Evolutionary conservation across 2,888 invertebrate species (phyloP).

Genomic region (Dolomedes plantarius): DNA sequence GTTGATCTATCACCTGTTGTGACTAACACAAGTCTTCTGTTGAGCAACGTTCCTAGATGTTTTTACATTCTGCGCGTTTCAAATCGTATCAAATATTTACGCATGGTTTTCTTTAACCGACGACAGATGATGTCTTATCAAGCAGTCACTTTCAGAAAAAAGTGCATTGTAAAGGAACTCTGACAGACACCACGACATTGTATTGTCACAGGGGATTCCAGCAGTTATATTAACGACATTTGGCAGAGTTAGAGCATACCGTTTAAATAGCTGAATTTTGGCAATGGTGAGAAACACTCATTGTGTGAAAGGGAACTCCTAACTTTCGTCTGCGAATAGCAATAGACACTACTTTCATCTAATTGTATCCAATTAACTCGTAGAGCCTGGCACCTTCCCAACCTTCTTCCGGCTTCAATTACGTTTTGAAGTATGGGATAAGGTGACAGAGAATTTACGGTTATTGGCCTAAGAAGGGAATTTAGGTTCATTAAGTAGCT

Average conservation of each 20-base stretch:
- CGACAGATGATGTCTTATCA: no score
- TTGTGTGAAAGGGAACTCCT: no score
- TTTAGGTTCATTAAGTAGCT: no score
- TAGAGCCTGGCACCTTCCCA: constrained; percentile 51
- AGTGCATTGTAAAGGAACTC: neutral
- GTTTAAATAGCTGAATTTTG: neutral
- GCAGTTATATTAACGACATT: neutral
- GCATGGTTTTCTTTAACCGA: no score
- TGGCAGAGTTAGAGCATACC: neutral
- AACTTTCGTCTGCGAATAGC: no score
- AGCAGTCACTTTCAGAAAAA: neutral
- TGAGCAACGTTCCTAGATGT: no score
- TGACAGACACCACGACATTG: neutral
- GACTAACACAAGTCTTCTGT: no score
- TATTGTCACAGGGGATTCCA: neutral
- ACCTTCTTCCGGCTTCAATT: constrained; percentile 60
- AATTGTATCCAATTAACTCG: constrained; percentile 60
- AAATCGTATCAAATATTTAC: no score
- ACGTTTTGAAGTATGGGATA: constrained; percentile 38
- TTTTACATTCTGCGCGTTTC: no score
- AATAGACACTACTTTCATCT: constrained; percentile 21
- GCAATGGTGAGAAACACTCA: neutral
- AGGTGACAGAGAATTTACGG: constrained; percentile 42
- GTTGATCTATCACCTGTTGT: no score
- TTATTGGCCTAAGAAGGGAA: no score